Percentiles rank a stretch among this genome's conserved stretches.
phyloP scores from a whole-genome alignment of 2,888 invertebrate genomes.

The Drosophila setosimentum region DNA sequence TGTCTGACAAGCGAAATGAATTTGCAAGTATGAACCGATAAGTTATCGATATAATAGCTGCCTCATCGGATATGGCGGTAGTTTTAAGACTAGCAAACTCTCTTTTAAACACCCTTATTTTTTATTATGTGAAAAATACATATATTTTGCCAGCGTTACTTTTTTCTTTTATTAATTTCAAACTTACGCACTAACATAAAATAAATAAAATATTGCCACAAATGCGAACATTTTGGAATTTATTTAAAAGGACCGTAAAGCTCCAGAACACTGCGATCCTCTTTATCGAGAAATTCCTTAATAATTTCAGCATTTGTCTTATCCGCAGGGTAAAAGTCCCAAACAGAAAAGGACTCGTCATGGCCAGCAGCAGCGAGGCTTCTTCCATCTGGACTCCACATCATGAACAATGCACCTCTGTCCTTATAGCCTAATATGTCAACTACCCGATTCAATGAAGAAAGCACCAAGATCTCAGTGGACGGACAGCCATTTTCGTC shows the following conservation, averaged over 20 bases:
- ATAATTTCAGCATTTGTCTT: constrained; percentile 11
- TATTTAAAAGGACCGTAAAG: constrained; percentile 23
- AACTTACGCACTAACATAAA: background rate
- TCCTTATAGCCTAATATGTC: constrained; percentile 79
- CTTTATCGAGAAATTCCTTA: background rate
- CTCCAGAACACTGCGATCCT: constrained; percentile 17
- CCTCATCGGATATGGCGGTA: background rate
- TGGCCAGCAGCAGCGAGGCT: constrained; percentile 83
- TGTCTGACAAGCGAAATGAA: background rate
- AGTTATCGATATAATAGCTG: constrained; percentile 12
- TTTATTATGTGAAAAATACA: background rate
- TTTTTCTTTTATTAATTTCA: background rate
- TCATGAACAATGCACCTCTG: constrained; percentile 80
- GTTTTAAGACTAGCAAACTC: background rate
- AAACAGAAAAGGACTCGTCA: constrained; percentile 85
- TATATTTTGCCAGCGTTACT: background rate
- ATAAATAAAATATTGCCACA: background rate
- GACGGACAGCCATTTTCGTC: constrained; percentile 60
- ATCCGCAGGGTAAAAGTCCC: constrained; percentile 83
- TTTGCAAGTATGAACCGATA: background rate
- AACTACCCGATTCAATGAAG: constrained; percentile 83
- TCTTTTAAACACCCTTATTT: no score
- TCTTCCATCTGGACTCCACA: constrained; percentile 83
- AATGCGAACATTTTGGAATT: background rate
- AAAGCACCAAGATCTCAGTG: constrained; percentile 82